Evolutionary conservation across 2,797 vertebrate genomes (phyloP), one percentile per base, ranked within the genome.

Genomic region (Mastacembelus armatus): DNA sequence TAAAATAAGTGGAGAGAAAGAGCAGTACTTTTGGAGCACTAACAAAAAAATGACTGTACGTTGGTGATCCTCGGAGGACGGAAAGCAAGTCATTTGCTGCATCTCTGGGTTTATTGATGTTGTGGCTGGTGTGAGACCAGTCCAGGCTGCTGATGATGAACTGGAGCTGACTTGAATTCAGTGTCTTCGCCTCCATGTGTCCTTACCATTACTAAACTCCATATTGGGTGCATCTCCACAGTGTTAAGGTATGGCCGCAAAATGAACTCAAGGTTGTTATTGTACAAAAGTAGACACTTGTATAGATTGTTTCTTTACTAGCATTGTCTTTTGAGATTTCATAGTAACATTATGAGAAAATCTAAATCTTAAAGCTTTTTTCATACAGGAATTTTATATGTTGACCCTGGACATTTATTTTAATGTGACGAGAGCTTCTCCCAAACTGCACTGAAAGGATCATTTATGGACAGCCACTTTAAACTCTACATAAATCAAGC

Each of bases 171-270:
- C 8, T 58, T 32, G 39, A n/a, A 12, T 48, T 64, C 45, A 64
- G 50, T 57, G 47, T 51, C 18, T 54, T 66, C 69, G 45, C 22
- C 27, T 73, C 52, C 15, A 14, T 48, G 19, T 63, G 74, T 79
- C 66, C 63, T 36, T 40, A 44, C 14, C 30, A 42, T 21, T 7
- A 78, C 40, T 56, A 50, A 43, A 38, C 56, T 22, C 19, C 42
- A n/a, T 14, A 7, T 18, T 2, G 59, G 79, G 49, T 81, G 76
- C 81, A 87, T 80, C 81, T 87, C 87, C 80, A 81, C 75, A 81
- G 78, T 26, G 49, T 60, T 42, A 12, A 24, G 50, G 9, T 9
- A 47, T 8, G 33, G 14, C 38, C 42, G 10, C 40, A 26, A 39
- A 33, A 51, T 14, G 4, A 61, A 39, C 4, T 38, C 0, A 29